A percentile compares a stretch with the other conserved stretches of the same genome.
These are phyloP conservation scores for Pycnomerus fuliginosus DNA, from an alignment of 2,888 invertebrate genomes.

Conservation along the genomic window DNA sequence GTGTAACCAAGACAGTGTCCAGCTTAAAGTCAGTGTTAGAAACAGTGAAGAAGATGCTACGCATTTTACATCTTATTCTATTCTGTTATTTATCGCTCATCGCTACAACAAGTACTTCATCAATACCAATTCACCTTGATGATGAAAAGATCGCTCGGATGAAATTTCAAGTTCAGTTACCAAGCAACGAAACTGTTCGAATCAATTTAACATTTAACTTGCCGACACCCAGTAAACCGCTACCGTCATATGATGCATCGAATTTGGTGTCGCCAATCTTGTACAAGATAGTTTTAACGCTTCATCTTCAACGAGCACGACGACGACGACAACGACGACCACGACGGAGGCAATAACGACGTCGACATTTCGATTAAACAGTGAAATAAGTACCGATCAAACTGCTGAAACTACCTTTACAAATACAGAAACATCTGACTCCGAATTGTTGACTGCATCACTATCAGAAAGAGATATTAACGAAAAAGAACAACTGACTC, in stretches of 20 bases:
- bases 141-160: neutral
- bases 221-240: neutral
- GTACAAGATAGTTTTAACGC: neutral
- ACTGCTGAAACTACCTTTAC: neutral
- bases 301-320: neutral
- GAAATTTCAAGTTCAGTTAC: conserved; percentile 1
- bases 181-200: conserved; percentile 2
- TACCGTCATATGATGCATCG: neutral
- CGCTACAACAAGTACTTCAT: no score
- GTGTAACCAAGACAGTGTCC: no score
- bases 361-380: no score
- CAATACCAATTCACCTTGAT: conserved; percentile 1
- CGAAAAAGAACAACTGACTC: neutral
- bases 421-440: neutral
- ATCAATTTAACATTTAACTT: neutral
- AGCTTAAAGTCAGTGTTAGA: no score
- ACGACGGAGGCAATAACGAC: neutral
- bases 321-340: neutral
- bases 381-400: no score
- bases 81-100: no score
- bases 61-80: no score
- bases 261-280: no score
- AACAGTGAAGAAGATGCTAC: no score
- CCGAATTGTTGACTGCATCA: neutral
- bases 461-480: neutral